phyloP scores from a whole-genome alignment of 2,113 vertebrate genomes.

The Heterocephalus glaber region DNA sequence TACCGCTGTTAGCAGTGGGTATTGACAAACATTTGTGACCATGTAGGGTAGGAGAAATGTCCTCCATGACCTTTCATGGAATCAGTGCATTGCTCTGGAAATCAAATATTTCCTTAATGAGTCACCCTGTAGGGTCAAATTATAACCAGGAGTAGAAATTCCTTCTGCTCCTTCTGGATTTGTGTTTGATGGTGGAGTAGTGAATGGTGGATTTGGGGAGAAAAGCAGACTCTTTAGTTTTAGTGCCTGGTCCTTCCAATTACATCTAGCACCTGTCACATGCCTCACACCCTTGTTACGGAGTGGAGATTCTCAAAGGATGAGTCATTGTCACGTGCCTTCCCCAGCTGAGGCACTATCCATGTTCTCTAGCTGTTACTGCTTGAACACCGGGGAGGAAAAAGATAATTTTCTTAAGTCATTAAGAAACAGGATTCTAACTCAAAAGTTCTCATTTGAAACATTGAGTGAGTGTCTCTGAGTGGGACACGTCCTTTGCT shows the following conservation, averaged over 20 bases:
- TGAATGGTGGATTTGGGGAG: no score
- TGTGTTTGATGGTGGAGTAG: background rate
- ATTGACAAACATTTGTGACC: background rate
- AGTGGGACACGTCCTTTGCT: background rate
- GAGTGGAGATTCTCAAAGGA: background rate
- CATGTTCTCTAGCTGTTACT: background rate
- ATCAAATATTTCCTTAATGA: background rate
- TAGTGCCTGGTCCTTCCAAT: background rate
- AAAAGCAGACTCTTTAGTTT: background rate
- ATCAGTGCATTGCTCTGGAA: background rate
- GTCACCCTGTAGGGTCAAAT: background rate
- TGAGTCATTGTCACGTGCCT: constrained; percentile 11
- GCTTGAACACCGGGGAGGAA: background rate
- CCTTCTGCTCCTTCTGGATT: background rate
- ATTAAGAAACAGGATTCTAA: background rate
- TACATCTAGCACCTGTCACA: background rate
- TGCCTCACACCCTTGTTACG: background rate
- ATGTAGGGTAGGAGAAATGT: background rate
- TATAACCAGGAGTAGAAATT: background rate
- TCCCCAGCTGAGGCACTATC: background rate
- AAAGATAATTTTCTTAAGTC: background rate
- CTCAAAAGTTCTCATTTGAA: background rate
- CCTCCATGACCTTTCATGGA: background rate
- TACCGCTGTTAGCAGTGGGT: background rate
- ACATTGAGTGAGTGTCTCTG: background rate